Percentiles rank a stretch among this genome's conserved stretches.
phyloP scores from a whole-genome alignment of 2,113 vertebrate species.

The Chaetops frenatus region DNA sequence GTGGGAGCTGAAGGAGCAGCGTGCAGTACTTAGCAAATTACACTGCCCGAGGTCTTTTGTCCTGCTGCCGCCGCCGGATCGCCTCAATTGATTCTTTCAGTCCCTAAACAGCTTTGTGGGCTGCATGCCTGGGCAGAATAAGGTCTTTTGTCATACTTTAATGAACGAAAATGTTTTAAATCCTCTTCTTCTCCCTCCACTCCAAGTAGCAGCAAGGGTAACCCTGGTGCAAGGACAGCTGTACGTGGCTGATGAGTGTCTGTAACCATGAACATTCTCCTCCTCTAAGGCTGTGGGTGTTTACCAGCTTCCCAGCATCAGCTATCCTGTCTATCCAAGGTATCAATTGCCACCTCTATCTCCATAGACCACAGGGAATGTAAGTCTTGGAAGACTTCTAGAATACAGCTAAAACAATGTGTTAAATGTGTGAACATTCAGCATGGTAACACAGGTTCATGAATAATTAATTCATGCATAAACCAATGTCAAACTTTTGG shows the following conservation, averaged over 20 bases:
- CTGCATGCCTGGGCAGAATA: neutral
- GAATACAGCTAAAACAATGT: neutral
- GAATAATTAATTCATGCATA: neutral
- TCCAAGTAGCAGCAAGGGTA: neutral
- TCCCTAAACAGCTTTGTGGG: conserved; percentile 36
- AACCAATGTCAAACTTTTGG: neutral
- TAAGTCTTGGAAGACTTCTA: neutral
- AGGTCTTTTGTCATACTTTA: conserved; percentile 14
- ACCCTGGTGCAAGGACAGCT: neutral
- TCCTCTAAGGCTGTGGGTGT: neutral
- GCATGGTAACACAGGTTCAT: neutral
- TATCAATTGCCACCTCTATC: neutral
- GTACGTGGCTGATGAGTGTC: neutral
- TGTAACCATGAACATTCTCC: neutral
- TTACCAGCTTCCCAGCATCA: neutral
- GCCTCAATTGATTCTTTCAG: conserved; percentile 34
- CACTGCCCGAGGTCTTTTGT: neutral
- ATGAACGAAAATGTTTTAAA: conserved; percentile 17
- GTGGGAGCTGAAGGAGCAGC: neutral
- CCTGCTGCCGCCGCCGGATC: neutral
- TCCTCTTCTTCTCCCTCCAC: neutral
- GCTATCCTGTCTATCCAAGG: neutral
- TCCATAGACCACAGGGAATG: neutral
- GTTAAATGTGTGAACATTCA: neutral
- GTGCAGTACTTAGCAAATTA: conserved; percentile 39